A percentile compares a stretch with the other conserved stretches of the same genome.
phyloP scores from a whole-genome alignment of 2,797 vertebrate genomes.

The Phrynocephalus vlangalii region DNA sequence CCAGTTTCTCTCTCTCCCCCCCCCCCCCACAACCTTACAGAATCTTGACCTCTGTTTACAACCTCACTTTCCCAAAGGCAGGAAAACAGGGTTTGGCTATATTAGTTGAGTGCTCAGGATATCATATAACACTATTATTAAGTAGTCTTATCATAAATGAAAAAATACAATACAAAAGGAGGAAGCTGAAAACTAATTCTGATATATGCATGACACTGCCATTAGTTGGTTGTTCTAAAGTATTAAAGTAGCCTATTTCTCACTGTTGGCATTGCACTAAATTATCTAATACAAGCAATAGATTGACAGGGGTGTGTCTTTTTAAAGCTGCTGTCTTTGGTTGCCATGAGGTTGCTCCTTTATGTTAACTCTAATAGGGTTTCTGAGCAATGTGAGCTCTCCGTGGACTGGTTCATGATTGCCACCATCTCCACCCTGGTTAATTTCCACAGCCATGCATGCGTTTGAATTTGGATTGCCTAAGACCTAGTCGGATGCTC shows the following conservation, averaged over 20 bases:
- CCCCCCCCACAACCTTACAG: background rate
- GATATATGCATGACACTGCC: background rate
- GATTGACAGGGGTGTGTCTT: background rate
- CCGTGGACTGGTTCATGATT: too few species aligned
- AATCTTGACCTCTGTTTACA: conserved; percentile 13
- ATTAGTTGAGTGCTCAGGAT: conserved; percentile 17
- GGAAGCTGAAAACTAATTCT: conserved; percentile 22
- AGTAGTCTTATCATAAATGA: background rate
- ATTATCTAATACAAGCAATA: conserved; percentile 27
- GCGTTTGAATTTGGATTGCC: too few species aligned
- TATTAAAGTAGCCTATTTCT: conserved; percentile 15
- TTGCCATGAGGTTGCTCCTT: too few species aligned
- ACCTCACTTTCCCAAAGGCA: background rate
- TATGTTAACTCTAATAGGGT: too few species aligned
- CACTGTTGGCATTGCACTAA: conserved; percentile 5
- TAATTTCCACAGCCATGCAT: too few species aligned
- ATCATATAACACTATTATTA: conserved; percentile 27
- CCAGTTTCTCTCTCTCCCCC: background rate
- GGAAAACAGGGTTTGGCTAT: conserved; percentile 47
- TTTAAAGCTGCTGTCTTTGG: background rate
- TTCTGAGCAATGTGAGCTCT: too few species aligned
- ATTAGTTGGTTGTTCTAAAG: conserved; percentile 11
- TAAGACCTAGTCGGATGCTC: too few species aligned
- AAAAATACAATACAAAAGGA: background rate
- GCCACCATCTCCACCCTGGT: too few species aligned